A percentile compares a stretch with the other conserved stretches of the same genome.
Conservation (phyloP, 2,113 vertebrate species). For the Phaetusa simplex region DNA sequence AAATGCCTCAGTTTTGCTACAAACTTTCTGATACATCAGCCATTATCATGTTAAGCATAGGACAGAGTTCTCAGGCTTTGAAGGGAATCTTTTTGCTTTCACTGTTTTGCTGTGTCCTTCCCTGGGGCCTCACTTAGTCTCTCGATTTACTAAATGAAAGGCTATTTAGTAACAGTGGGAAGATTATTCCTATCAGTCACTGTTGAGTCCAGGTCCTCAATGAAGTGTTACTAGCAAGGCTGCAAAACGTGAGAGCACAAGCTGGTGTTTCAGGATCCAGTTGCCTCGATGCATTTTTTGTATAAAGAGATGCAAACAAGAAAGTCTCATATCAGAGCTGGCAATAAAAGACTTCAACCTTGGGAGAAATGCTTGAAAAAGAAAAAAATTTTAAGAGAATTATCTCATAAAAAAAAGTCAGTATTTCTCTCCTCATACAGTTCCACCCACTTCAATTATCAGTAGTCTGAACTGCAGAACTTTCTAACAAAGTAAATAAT, state of each 20-base stretch:
- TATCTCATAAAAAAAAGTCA: neutral
- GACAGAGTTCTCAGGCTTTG: neutral
- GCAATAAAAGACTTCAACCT: neutral
- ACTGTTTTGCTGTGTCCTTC: neutral
- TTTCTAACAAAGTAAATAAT: neutral
- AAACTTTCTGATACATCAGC: neutral
- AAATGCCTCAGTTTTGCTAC: neutral
- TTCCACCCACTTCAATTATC: neutral
- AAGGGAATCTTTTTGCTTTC: neutral
- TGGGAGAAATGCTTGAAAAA: neutral
- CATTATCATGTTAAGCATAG: neutral
- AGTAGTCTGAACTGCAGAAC: neutral
- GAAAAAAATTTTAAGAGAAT: neutral
- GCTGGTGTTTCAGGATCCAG: neutral
- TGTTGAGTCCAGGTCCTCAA: neutral
- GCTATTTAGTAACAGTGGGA: neutral
- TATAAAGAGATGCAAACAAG: neutral
- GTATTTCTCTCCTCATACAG: neutral
- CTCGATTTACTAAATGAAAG: neutral
- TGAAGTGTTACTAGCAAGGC: neutral
- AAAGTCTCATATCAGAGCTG: neutral
- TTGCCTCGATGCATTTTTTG: neutral
- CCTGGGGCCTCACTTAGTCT: neutral
- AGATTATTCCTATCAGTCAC: neutral
- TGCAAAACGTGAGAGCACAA: neutral